Evolutionary conservation across 2,888 invertebrate genomes (phyloP).

Genomic region (Lasiommata megera): DNA sequence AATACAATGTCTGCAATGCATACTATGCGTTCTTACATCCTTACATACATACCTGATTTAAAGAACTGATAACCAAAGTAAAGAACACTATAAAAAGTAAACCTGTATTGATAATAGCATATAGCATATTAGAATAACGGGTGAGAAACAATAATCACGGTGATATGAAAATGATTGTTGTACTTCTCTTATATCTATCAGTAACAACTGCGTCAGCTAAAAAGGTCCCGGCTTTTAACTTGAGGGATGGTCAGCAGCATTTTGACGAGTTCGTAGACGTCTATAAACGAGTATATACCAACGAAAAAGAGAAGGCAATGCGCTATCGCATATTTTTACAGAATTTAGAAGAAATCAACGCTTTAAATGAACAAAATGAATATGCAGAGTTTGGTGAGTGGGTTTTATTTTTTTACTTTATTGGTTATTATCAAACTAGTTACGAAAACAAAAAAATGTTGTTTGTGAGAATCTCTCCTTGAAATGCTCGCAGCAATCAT

Average conservation of each 20-base stretch:
- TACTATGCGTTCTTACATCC: too few relatives aligned
- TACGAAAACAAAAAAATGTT: too few relatives aligned
- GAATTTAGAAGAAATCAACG: background rate
- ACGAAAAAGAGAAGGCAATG: background rate
- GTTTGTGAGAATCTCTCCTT: too few relatives aligned
- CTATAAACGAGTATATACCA: background rate
- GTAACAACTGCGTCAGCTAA: background rate
- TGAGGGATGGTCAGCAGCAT: background rate
- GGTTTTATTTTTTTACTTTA: background rate
- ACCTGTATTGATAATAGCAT: background rate
- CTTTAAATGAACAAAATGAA: background rate
- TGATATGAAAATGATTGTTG: background rate
- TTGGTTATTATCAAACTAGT: too few relatives aligned
- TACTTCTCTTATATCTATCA: background rate
- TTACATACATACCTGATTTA: background rate
- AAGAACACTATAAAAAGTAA: background rate
- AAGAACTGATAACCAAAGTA: background rate
- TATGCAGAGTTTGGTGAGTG: background rate
- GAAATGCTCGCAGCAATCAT: too few relatives aligned
- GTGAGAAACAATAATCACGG: background rate
- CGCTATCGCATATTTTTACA: background rate
- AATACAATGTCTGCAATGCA: too few relatives aligned
- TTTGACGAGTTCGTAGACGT: background rate
- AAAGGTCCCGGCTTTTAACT: background rate
- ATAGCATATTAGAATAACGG: too few relatives aligned